A percentile compares a stretch with the other conserved stretches of the same genome.
These are phyloP conservation scores for Megaceryle alcyon DNA, from an alignment of 2,797 vertebrate genomes.

Conservation along the genomic window DNA sequence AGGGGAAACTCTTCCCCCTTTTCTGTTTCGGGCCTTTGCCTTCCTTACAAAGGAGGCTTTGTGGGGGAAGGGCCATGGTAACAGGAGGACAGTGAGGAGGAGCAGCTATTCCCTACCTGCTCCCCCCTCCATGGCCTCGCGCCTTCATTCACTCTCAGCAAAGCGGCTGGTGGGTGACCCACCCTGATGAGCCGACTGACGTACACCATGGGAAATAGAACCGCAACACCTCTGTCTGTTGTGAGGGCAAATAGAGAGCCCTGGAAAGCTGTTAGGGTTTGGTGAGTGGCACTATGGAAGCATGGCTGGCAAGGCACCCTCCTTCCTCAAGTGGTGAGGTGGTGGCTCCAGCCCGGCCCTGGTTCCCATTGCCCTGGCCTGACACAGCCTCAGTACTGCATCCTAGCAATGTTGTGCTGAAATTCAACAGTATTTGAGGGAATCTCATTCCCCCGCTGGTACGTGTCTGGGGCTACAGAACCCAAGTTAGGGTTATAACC, in stretches of 20 bases:
- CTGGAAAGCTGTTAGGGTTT: background rate
- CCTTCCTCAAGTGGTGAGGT: background rate
- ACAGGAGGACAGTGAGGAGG: constrained; percentile 66
- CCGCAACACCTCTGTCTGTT: fast-evolving
- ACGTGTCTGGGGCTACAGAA: background rate
- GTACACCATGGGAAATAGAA: background rate
- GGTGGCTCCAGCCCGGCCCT: fast-evolving
- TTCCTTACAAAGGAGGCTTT: constrained; percentile 77
- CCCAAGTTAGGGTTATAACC: background rate
- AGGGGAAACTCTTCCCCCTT: constrained; percentile 75
- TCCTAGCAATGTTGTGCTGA: background rate
- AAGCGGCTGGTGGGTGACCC: background rate
- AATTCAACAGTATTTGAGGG: background rate
- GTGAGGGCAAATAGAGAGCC: background rate
- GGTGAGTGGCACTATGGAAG: background rate
- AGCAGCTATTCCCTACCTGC: constrained; percentile 49
- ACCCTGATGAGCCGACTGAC: background rate
- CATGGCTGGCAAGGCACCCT: background rate
- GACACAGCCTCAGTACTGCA: fast-evolving
- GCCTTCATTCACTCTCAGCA: background rate
- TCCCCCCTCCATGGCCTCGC: background rate
- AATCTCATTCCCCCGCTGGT: fast-evolving
- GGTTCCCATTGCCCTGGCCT: background rate
- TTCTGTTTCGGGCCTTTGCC: constrained; percentile 59
- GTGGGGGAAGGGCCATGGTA: constrained; percentile 57